Conservation (phyloP, 1,140 invertebrate genomes). For the Pseudachorutes palmiensis region DNA sequence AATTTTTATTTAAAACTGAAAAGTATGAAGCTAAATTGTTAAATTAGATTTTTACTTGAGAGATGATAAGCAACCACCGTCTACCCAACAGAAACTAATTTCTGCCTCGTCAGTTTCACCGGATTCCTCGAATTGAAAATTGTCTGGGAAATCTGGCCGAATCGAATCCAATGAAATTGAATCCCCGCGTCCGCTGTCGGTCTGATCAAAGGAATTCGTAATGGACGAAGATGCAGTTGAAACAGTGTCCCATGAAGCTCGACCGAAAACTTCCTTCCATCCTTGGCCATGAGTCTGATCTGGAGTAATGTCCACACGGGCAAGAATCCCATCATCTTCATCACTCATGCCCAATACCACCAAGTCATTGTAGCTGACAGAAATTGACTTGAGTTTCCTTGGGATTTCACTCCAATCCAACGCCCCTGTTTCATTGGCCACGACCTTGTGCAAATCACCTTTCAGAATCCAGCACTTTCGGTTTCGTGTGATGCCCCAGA, state of each 20-base stretch:
- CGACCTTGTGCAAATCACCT: slow-evolving; percentile 16
- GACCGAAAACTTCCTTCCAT: slow-evolving; percentile 29
- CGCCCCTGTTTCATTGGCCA: slow-evolving; percentile 42
- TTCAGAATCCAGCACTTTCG: slow-evolving; percentile 39
- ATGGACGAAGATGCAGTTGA: slow-evolving; percentile 12
- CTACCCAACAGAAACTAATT: slow-evolving; percentile 31
- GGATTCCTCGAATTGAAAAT: slow-evolving; percentile 6
- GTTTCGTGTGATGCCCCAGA: slow-evolving; percentile 79
- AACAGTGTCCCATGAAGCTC: slow-evolving; percentile 24
- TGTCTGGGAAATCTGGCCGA: slow-evolving; percentile 27
- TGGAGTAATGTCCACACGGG: slow-evolving; percentile 24
- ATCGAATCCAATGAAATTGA: slow-evolving; percentile 20
- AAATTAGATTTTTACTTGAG: slow-evolving; percentile 17
- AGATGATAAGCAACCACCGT: slow-evolving; percentile 24
- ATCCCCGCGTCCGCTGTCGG: slow-evolving; percentile 11
- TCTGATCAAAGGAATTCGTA: neutral
- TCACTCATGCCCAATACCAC: slow-evolving; percentile 39
- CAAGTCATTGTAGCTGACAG: slow-evolving; percentile 79
- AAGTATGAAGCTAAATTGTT: too few relatives aligned
- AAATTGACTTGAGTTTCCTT: slow-evolving; percentile 69
- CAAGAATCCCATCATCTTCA: slow-evolving; percentile 19
- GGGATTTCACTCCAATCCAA: slow-evolving; percentile 62
- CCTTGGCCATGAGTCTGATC: slow-evolving; percentile 33
- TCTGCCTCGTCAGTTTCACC: neutral
- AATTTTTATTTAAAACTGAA: too few relatives aligned